A percentile compares a stretch with the other conserved stretches of the same genome.
Evolutionary conservation across 2,797 vertebrate genomes (phyloP).

Genomic region (Eulemur mongoz): DNA sequence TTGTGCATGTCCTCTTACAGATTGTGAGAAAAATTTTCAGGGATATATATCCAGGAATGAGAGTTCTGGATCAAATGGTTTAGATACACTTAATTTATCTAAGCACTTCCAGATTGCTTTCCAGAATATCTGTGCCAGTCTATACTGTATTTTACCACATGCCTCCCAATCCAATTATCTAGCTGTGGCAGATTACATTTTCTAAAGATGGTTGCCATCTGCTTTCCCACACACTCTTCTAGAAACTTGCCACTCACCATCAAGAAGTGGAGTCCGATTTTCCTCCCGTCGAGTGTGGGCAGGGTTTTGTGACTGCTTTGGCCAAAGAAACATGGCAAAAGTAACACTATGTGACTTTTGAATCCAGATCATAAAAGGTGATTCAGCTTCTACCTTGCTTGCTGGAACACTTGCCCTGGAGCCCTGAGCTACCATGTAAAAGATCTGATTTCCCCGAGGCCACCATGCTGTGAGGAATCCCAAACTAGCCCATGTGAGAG

Average conservation of each 20-base stretch:
- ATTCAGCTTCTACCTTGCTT: background rate
- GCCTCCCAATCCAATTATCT: background rate
- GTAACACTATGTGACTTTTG: background rate
- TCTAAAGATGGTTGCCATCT: background rate
- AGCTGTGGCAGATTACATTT: background rate
- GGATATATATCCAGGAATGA: background rate
- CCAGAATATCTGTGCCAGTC: background rate
- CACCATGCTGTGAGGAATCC: background rate
- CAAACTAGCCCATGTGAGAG: background rate
- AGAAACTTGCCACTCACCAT: background rate
- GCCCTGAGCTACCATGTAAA: background rate
- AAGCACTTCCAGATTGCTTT: slow-evolving; percentile 9
- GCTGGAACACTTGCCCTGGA: background rate
- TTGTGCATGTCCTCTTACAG: background rate
- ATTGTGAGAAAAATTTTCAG: background rate
- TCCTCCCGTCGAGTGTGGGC: background rate
- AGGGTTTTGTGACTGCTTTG: background rate
- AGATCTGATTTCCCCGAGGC: background rate
- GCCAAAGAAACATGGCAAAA: background rate
- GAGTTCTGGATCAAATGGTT: background rate
- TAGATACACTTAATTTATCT: background rate
- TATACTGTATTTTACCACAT: background rate
- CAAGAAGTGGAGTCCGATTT: background rate
- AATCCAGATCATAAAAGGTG: background rate
- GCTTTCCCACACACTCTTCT: background rate